These are phyloP conservation scores for Epinephelus malabaricus DNA, from an alignment of 2,797 vertebrate species.

Conservation along the genomic window DNA sequence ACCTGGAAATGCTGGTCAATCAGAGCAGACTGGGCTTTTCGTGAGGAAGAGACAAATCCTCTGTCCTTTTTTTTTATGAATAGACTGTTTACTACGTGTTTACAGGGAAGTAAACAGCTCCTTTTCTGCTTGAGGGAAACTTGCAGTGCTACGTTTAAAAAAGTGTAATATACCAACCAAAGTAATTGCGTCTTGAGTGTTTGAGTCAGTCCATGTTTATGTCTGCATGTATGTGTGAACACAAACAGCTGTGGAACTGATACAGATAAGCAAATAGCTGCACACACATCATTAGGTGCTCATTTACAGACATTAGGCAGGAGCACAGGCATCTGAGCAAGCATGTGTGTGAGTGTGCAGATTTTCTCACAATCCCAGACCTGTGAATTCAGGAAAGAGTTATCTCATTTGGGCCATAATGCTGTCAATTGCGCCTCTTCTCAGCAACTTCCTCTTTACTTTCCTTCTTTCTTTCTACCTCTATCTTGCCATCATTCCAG, in stretches of 20 bases:
- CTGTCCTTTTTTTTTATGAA: background rate
- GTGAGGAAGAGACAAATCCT: background rate
- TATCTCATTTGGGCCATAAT: constrained; percentile 54
- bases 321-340: constrained; percentile 12
- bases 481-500: background rate
- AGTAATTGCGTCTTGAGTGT: background rate
- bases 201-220: background rate
- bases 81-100: background rate
- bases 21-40: too few species aligned
- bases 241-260: constrained; percentile 70
- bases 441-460: constrained; percentile 63
- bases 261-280: constrained; percentile 74
- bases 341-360: constrained; percentile 3
- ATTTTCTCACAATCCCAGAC: constrained; percentile 10
- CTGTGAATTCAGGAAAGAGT: constrained; percentile 64
- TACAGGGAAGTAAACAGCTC: background rate
- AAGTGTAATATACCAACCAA: constrained; percentile 21
- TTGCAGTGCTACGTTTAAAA: constrained; percentile 3
- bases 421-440: constrained; percentile 80
- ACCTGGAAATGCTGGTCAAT: too few species aligned
- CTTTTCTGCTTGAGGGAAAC: background rate
- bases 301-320: constrained; percentile 72
- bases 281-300: constrained; percentile 79
- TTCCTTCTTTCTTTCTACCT: constrained; percentile 13
- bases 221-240: constrained; percentile 65